Base-by-base conservation (phyloP, 2,888 invertebrate species). In the Epistrophe eligans region DNA sequence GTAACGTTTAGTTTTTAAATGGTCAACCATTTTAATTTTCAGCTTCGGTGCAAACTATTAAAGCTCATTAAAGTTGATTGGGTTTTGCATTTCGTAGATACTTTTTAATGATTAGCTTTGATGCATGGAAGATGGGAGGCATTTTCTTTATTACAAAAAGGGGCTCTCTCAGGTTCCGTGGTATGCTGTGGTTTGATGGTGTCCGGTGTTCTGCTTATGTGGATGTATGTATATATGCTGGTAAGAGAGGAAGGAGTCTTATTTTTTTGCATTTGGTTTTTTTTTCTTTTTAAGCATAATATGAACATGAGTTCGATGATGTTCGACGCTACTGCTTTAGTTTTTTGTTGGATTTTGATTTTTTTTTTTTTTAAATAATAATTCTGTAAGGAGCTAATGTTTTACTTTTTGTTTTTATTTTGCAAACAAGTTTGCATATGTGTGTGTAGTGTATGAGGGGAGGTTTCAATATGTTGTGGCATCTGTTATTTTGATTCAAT, bases 41-140 rank as follows among this genome's bases (percentile, higher is more conserved):
- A 89, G 88, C 89, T 87, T 79, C 89, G 82, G 89, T 89, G 88
- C 89, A 89, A 88, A 89, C 89, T 89, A 90, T 90, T 90, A 90
- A 89, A 89, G 89, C 89, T 90, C 90, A 90, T 90, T 90, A 90
- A 90, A 90, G 89, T 90, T 90, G 90, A 90, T 90, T 90, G 90
- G 89, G 89, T 90, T 90, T 90, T 89, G 87, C 89, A 88, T 89
- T 88, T 88, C 88, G 84, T 88, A 84, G 84, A 88, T 80, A 88
- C 84, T 84, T 77, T 84, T 88, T 84, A 84, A 84, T 71, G 88
- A 84, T 84, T 84, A 81, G 84, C 84, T 84, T 84, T 84, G 88
- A 77, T 88, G 83, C 84, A 83, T 88, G 84, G 84, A 80, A 84
- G 84, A 88, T 84, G 84, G 79, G 79, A 84, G 80, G 84, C 70